A percentile compares a stretch with the other conserved stretches of the same genome.
Conservation (phyloP, 2,888 invertebrate species). For the Macrosoma leucophasiata region DNA sequence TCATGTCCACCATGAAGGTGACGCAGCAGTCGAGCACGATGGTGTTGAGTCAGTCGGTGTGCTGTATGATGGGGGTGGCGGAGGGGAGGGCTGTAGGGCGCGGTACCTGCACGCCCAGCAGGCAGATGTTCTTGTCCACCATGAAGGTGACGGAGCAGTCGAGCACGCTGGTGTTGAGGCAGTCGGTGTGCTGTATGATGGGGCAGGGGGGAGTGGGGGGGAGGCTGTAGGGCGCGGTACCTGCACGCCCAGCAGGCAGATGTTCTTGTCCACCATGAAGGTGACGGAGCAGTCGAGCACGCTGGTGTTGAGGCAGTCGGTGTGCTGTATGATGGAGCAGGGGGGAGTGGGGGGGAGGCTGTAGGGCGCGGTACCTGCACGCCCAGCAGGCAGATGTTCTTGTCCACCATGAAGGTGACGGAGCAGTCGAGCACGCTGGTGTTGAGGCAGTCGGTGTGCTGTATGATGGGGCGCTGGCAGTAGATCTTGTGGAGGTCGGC, state of each 20-base stretch:
- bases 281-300: conserved; percentile 85
- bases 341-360: no score
- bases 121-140: conserved; percentile 86
- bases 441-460: conserved; percentile 84
- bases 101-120: conserved; percentile 80
- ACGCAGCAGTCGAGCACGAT: conserved; percentile 87
- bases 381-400: conserved; percentile 85
- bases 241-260: conserved; percentile 84
- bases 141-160: conserved; percentile 88
- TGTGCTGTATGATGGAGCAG: background rate
- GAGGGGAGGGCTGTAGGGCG: no score
- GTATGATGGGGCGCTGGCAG: conserved; percentile 80
- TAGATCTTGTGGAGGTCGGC: conserved; percentile 77
- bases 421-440: conserved; percentile 85
- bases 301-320: background rate
- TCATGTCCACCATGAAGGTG: conserved; percentile 87
- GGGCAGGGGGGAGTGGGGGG: no score
- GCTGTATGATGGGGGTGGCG: background rate
- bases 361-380: conserved; percentile 72
- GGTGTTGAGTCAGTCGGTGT: background rate
- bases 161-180: conserved; percentile 83
- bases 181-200: conserved; percentile 80
- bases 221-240: conserved; percentile 45
- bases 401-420: conserved; percentile 87
- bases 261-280: conserved; percentile 87